A percentile compares a stretch with the other conserved stretches of the same genome.
phyloP scores from a whole-genome alignment of 2,113 vertebrate species.

The Cavia porcellus region DNA sequence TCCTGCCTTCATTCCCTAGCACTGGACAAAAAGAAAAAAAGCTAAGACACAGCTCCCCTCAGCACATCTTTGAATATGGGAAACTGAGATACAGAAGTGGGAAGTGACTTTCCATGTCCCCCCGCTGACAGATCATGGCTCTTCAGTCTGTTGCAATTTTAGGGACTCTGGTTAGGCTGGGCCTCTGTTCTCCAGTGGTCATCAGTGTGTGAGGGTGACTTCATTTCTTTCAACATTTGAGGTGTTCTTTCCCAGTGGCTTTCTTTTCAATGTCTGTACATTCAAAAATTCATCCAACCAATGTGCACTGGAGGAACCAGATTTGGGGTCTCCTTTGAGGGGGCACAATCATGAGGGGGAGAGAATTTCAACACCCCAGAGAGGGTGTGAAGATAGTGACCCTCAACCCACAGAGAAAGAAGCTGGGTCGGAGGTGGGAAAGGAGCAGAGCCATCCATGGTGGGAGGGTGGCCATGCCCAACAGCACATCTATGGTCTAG shows the following conservation, averaged over 20 bases:
- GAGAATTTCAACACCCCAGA: not conserved
- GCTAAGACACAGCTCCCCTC: not conserved
- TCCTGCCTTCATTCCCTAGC: not conserved
- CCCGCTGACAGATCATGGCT: not conserved
- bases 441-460: not conserved
- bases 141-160: not conserved
- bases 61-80: not conserved
- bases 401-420: not conserved
- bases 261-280: not conserved
- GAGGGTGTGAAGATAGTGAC: too few species aligned
- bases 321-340: not conserved
- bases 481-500: not conserved
- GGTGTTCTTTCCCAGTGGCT: not conserved
- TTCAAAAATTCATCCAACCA: slow-evolving; percentile 4
- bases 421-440: not conserved
- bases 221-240: not conserved
- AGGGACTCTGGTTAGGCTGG: not conserved
- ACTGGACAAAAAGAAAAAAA: not conserved
- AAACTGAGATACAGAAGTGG: not conserved
- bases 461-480: not conserved
- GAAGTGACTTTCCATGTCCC: not conserved
- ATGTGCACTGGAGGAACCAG: not conserved
- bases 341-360: not conserved
- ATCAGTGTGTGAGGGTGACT: not conserved
- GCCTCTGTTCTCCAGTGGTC: not conserved